Percentiles rank a stretch among this genome's conserved stretches.
phyloP scores from a whole-genome alignment of 2,797 vertebrate genomes.

The Sciurus vulgaris region DNA sequence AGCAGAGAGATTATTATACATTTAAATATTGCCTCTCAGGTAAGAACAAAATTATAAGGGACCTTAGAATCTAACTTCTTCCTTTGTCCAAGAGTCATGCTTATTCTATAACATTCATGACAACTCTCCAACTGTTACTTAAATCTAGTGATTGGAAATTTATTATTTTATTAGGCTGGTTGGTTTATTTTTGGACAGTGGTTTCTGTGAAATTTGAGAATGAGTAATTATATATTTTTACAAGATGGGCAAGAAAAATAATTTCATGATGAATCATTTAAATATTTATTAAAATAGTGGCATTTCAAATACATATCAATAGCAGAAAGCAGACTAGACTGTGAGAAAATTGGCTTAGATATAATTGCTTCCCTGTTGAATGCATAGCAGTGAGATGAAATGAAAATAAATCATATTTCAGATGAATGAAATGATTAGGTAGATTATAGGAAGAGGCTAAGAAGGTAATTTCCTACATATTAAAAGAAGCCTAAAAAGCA shows the following conservation, averaged over 20 bases:
- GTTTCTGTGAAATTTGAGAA: constrained; percentile 32
- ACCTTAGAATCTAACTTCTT: constrained; percentile 8
- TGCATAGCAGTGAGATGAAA: not conserved
- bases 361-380: not conserved
- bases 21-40: not conserved
- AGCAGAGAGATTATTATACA: not conserved
- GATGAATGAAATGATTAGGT: not conserved
- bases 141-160: not conserved
- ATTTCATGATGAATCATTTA: not conserved
- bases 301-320: not conserved
- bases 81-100: not conserved
- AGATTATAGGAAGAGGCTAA: not conserved
- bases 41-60: constrained; percentile 24
- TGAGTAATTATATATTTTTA: constrained; percentile 24
- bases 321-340: constrained; percentile 34
- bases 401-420: not conserved
- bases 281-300: constrained; percentile 38
- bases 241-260: constrained; percentile 8
- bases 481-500: constrained; percentile 39
- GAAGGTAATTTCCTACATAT: not conserved
- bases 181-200: not conserved
- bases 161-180: not conserved
- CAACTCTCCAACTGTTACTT: not conserved
- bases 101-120: not conserved
- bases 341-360: not conserved